Conservation (phyloP, 2,888 invertebrate genomes). For the Lamproptera curius region DNA sequence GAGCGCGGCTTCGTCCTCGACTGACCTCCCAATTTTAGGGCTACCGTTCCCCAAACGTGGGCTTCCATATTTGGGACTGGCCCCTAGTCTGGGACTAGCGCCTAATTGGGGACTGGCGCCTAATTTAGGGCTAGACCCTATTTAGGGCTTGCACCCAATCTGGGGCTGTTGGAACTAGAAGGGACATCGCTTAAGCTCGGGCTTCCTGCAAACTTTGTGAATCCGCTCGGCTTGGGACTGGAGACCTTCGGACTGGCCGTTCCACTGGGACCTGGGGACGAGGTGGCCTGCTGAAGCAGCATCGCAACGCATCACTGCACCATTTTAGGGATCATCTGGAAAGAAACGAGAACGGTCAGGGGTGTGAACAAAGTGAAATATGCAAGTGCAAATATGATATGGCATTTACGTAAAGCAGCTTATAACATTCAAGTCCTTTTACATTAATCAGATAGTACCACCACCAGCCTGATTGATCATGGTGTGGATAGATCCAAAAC, state of each 20-base stretch:
- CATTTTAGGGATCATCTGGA: conserved; percentile 53
- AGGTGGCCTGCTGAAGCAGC: conserved; percentile 73
- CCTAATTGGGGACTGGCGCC: conserved; percentile 61
- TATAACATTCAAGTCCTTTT: no score
- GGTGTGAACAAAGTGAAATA: no score
- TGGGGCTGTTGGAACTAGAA: conserved; percentile 47
- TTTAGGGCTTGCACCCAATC: conserved; percentile 45
- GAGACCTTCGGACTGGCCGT: conserved; percentile 65
- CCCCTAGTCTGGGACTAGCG: conserved; percentile 49
- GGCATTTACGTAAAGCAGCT: no score
- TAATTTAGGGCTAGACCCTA: no score
- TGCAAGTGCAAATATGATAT: no score
- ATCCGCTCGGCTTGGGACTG: conserved; percentile 53
- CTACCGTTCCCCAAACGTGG: conserved; percentile 68
- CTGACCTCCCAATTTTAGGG: conserved; percentile 43
- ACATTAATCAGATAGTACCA: no score
- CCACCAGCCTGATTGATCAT: no score
- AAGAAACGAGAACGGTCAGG: conserved; percentile 31
- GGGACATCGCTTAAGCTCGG: conserved; percentile 54
- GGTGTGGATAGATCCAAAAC: no score
- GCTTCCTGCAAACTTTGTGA: conserved; percentile 48
- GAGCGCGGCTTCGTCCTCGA: conserved; percentile 66
- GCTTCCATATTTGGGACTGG: conserved; percentile 60
- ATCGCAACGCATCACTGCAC: conserved; percentile 69
- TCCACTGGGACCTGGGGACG: conserved; percentile 73